phyloP scores from a whole-genome alignment of 2,797 vertebrate species.

The Eremophila alpestris region DNA sequence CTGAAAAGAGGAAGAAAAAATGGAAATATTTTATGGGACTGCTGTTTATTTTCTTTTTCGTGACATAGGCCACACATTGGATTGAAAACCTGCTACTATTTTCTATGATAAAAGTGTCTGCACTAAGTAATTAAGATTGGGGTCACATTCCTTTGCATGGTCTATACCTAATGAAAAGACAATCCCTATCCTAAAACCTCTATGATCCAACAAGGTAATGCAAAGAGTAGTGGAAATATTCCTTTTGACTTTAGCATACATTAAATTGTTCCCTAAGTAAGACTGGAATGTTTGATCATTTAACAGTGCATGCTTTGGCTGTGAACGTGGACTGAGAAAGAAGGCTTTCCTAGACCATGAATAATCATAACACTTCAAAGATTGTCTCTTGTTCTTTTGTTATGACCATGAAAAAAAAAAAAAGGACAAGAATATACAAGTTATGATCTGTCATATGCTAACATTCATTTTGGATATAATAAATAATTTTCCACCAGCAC shows the following conservation, averaged over 20 bases:
- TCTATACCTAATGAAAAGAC: not conserved
- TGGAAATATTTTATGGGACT: not conserved
- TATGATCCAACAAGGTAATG: not conserved
- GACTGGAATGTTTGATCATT: not conserved
- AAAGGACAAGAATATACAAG: not conserved
- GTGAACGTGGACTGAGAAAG: not conserved
- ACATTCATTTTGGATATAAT: not conserved
- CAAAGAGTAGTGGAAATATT: not conserved
- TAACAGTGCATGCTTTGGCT: not conserved
- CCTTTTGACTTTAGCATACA: not conserved
- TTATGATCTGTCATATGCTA: not conserved
- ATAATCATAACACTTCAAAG: conserved; percentile 20
- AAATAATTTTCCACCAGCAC: not conserved
- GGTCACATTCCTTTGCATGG: not conserved
- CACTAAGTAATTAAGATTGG: not conserved
- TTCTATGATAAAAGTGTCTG: not conserved
- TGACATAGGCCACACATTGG: not conserved
- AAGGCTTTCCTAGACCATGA: not conserved
- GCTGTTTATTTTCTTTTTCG: not conserved
- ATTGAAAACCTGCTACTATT: not conserved
- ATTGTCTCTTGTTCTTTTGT: not conserved
- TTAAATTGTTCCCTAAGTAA: not conserved
- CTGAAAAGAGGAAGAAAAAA: not conserved
- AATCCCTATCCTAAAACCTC: not conserved
- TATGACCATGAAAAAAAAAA: not conserved